Conservation (phyloP, 2,888 invertebrate genomes). For the Macrophya alboannulata region DNA sequence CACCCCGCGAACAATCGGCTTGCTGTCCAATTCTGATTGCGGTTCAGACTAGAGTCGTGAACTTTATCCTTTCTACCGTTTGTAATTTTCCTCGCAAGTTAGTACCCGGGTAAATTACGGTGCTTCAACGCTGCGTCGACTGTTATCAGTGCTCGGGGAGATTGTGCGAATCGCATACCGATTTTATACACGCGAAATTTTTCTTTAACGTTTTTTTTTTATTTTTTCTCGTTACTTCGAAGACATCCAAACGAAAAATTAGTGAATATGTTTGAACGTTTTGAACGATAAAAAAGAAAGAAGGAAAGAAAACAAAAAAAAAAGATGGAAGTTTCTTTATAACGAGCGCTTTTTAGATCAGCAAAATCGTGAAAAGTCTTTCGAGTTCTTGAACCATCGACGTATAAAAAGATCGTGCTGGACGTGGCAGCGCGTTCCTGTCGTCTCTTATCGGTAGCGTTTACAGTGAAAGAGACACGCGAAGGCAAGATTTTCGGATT, state of each 20-base stretch:
- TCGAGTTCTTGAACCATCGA: background rate
- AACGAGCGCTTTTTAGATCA: constrained; percentile 5
- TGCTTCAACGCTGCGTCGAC: background rate
- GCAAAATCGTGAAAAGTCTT: background rate
- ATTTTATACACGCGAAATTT: background rate
- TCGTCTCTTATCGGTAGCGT: constrained; percentile 9
- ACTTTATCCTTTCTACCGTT: constrained; percentile 22
- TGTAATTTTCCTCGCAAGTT: background rate
- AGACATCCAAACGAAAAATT: background rate
- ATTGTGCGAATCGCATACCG: background rate
- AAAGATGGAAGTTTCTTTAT: background rate
- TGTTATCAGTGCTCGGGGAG: background rate
- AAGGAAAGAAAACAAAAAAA: background rate
- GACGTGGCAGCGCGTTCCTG: constrained; percentile 4
- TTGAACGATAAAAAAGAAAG: background rate
- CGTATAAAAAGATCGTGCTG: background rate
- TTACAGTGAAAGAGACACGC: constrained; percentile 14
- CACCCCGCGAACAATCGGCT: background rate
- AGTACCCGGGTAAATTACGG: background rate
- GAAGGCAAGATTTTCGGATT: constrained; percentile 34
- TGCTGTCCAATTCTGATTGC: constrained; percentile 4
- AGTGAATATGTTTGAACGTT: background rate
- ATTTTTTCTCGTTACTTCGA: background rate
- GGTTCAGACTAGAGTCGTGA: constrained; percentile 8
- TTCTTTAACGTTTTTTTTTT: background rate